Evolutionary conservation across 2,113 vertebrate genomes (phyloP).

Genomic region (Brachionichthys hirsutus): DNA sequence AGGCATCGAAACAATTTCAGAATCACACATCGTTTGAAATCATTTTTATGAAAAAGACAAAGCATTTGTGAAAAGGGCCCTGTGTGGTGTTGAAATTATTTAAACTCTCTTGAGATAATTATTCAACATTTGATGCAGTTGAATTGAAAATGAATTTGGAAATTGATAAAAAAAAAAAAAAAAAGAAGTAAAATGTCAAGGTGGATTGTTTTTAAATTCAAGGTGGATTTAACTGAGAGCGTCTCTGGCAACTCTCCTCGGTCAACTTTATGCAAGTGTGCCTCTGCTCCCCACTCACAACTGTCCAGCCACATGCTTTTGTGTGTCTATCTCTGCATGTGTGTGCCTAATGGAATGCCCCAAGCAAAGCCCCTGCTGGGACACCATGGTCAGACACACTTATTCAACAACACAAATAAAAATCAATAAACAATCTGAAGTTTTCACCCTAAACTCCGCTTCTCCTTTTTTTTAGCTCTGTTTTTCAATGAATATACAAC

Average conservation of each 20-base stretch:
- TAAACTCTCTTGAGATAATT: background rate
- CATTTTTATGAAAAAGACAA: background rate
- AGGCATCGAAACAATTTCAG: background rate
- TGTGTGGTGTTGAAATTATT: background rate
- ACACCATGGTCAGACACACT: conserved; percentile 85
- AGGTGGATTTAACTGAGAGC: conserved; percentile 55
- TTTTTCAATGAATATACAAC: conserved; percentile 98
- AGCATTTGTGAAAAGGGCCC: conserved; percentile 4
- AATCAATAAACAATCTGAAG: conserved; percentile 99
- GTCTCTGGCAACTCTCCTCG: conserved; percentile 64
- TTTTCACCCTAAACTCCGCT: conserved; percentile 86
- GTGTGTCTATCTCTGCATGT: conserved; percentile 44
- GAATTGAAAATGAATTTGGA: conserved; percentile 17
- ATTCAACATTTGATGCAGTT: conserved; percentile 11
- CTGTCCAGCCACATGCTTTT: conserved; percentile 30
- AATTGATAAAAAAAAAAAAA: conserved; percentile 17
- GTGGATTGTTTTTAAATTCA: conserved; percentile 38
- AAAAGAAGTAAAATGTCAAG: conserved; percentile 17
- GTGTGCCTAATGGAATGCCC: conserved; percentile 55
- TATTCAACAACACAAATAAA: conserved; percentile 99
- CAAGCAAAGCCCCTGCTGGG: conserved; percentile 70
- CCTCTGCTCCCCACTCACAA: conserved; percentile 2
- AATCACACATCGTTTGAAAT: conserved; percentile 7
- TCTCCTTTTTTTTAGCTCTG: conserved; percentile 75
- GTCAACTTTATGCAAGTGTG: conserved; percentile 56